Conservation (phyloP, 2,113 vertebrate species). For the Rhineura floridana region DNA sequence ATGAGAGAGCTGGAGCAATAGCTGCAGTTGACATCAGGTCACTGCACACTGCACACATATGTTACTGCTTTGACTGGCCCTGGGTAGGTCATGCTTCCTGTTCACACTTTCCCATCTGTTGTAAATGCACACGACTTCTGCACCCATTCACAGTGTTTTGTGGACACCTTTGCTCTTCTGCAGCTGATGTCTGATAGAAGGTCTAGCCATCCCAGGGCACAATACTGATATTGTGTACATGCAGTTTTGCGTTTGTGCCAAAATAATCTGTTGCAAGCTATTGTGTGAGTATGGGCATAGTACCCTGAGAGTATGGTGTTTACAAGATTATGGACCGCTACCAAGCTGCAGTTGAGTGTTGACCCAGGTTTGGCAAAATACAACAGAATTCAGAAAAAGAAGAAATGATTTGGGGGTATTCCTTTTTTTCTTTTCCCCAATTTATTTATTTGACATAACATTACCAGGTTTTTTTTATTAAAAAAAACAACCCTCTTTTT, state of each 20-base stretch:
- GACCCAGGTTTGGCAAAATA: neutral
- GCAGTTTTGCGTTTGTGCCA: neutral
- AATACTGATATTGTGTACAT: neutral
- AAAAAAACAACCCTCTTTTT: too few species aligned
- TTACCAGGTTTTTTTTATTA: too few species aligned
- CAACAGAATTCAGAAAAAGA: neutral
- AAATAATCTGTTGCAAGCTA: neutral
- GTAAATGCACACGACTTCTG: neutral
- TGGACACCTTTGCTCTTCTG: neutral
- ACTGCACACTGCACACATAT: neutral
- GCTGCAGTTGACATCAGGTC: too few species aligned
- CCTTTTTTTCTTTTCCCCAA: too few species aligned
- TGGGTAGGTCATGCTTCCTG: neutral
- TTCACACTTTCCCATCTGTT: neutral
- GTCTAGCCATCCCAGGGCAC: neutral
- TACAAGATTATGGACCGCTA: neutral
- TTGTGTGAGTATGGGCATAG: neutral
- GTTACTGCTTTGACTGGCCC: neutral
- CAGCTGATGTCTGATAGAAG: neutral
- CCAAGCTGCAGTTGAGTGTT: neutral
- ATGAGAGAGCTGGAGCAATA: neutral
- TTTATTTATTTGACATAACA: too few species aligned
- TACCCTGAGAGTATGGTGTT: too few species aligned
- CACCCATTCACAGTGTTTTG: neutral
- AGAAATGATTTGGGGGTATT: too few species aligned